phyloP scores from a whole-genome alignment of 2,113 vertebrate species.

The Leptosomus discolor region DNA sequence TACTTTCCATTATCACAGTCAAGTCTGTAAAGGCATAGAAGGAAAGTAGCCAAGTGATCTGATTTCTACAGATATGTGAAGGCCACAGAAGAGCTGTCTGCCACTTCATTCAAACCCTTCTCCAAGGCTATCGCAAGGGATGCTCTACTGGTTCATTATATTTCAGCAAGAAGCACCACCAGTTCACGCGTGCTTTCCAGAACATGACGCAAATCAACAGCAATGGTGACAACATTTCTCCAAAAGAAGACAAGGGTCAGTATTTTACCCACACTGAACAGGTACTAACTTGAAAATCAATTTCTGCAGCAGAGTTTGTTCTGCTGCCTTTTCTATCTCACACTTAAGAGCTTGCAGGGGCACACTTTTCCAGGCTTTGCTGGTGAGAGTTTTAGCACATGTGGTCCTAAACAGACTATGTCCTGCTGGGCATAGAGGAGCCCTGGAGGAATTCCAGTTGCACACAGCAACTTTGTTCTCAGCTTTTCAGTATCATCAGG shows the following conservation, averaged over 20 bases:
- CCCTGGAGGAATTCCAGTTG: background rate
- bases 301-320: background rate
- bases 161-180: background rate
- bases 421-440: background rate
- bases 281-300: background rate
- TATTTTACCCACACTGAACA: background rate
- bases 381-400: background rate
- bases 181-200: background rate
- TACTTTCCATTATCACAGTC: background rate
- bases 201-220: background rate
- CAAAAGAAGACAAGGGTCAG: background rate
- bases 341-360: accelerated
- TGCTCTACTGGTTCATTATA: background rate
- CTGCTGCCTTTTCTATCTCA: background rate
- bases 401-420: background rate
- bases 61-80: background rate
- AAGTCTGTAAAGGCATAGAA: constrained; percentile 4
- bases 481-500: background rate
- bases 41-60: background rate
- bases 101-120: background rate
- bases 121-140: background rate
- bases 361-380: background rate
- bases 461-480: background rate
- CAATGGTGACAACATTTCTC: background rate
- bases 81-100: background rate